A percentile compares a stretch with the other conserved stretches of the same genome.
These are phyloP conservation scores for Turritopsis dohrnii DNA, from an alignment of 30 jellyfish, hydroid and myxozoan species.

Conservation along the genomic window DNA sequence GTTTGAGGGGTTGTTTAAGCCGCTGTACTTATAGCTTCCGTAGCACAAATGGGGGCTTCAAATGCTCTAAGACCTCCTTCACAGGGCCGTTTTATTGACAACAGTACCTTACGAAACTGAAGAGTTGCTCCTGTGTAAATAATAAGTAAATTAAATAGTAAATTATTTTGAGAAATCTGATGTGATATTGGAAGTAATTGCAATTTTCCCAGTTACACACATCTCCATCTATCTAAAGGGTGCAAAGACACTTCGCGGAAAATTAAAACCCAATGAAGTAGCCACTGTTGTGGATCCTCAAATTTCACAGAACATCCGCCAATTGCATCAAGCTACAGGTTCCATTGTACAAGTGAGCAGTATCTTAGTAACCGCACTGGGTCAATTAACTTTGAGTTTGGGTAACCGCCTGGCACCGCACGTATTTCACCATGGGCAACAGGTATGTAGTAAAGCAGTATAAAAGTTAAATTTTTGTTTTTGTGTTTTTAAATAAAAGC, in stretches of 20 bases:
- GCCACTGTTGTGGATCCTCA: slow-evolving; percentile 65
- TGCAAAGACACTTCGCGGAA: slow-evolving; percentile 63
- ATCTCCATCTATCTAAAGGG: slow-evolving; percentile 56
- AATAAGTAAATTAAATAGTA: too few species aligned
- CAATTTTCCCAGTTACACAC: too few species aligned
- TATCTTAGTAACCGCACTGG: slow-evolving; percentile 63
- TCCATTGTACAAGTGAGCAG: slow-evolving; percentile 89
- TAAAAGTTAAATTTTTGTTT: neutral
- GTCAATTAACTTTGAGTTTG: slow-evolving; percentile 48
- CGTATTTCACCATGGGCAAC: slow-evolving; percentile 70
- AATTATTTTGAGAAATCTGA: too few species aligned
- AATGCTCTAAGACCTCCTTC: too few species aligned
- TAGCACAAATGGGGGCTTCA: too few species aligned
- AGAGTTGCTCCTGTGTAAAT: too few species aligned
- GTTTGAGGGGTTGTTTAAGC: too few species aligned
- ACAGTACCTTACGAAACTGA: too few species aligned
- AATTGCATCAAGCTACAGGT: slow-evolving; percentile 86
- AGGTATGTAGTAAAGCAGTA: slow-evolving; percentile 36
- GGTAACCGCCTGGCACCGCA: slow-evolving; percentile 87
- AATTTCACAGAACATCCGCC: slow-evolving; percentile 65
- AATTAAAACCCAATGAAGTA: slow-evolving; percentile 59
- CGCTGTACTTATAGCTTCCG: too few species aligned
- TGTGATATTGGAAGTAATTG: too few species aligned
- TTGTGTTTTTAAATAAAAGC: too few species aligned
- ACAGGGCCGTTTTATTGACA: neutral